Evolutionary conservation across 2,797 vertebrate species (phyloP).

Genomic region (Fratercula arctica): DNA sequence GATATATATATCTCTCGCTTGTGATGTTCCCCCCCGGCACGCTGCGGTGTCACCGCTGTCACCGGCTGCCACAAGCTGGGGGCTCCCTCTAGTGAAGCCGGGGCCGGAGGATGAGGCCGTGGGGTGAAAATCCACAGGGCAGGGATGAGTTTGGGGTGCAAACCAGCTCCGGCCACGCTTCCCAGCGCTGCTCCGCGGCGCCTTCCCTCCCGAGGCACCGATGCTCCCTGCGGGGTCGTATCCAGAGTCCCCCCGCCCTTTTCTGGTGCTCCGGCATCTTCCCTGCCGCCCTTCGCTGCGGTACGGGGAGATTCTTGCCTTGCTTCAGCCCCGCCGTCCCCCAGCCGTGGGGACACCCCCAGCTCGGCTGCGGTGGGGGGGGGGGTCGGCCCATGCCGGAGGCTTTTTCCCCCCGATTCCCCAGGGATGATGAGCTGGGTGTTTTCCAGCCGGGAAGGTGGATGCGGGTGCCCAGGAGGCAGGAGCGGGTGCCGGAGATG

Average conservation of each 20-base stretch:
- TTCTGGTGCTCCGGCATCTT: not conserved
- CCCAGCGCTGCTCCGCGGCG: fast-evolving
- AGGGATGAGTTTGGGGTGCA: not conserved
- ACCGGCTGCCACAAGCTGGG: not conserved
- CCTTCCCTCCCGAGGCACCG: fast-evolving
- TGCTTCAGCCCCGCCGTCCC: not conserved
- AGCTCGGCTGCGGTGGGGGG: fast-evolving
- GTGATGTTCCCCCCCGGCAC: not conserved
- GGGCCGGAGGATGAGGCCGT: not conserved
- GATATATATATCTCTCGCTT: not conserved
- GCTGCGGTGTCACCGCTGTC: fast-evolving
- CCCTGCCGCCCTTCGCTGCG: fast-evolving
- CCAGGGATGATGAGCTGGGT: fast-evolving
- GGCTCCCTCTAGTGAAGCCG: not conserved
- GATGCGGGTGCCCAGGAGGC: fast-evolving
- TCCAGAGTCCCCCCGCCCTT: not conserved
- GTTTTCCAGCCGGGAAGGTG: fast-evolving
- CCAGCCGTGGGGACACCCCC: fast-evolving
- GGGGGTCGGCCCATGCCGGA: fast-evolving
- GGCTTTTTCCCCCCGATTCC: fast-evolving
- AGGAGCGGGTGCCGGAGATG: not conserved
- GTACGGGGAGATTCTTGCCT: fast-evolving
- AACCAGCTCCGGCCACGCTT: not conserved
- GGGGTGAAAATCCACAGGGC: not conserved
- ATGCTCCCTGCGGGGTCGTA: fast-evolving